Conservation (phyloP, 2,888 invertebrate genomes). For the Nymphalis polychloros region DNA sequence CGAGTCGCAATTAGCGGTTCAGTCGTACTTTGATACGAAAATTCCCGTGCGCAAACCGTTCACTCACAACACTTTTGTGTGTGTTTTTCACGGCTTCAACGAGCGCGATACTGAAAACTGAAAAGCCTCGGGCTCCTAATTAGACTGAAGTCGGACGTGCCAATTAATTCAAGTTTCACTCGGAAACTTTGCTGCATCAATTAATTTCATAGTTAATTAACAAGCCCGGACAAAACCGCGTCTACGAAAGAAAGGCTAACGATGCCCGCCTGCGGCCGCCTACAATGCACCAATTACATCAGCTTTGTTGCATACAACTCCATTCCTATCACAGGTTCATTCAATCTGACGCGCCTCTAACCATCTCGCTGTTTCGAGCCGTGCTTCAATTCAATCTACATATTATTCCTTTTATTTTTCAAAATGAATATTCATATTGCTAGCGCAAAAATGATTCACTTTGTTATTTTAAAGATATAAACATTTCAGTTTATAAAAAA, state of each 20-base stretch:
- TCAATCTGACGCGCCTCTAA: conserved; percentile 48
- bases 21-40: conserved; percentile 48
- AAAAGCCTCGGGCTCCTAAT: conserved; percentile 81
- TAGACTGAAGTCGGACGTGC: conserved; percentile 81
- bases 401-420: conserved; percentile 30
- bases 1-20: conserved; percentile 45
- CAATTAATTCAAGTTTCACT: conserved; percentile 82
- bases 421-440: conserved; percentile 31
- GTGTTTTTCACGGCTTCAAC: conserved; percentile 78
- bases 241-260: conserved; percentile 78
- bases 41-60: conserved; percentile 55
- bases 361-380: conserved; percentile 35
- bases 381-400: conserved; percentile 38
- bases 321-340: conserved; percentile 57
- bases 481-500: conserved; percentile 17
- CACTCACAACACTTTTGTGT: conserved; percentile 76
- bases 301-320: conserved; percentile 63
- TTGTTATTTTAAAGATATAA: conserved; percentile 29
- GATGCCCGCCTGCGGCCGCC: conserved; percentile 68
- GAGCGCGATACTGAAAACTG: conserved; percentile 67
- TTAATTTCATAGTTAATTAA: conserved; percentile 83
- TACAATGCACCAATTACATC: conserved; percentile 78
- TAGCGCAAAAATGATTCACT: conserved; percentile 29
- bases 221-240: conserved; percentile 77
- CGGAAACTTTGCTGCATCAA: conserved; percentile 81